Percentiles rank a stretch among this genome's conserved stretches.
Conservation (phyloP, 2,888 invertebrate genomes). For the Nezara viridula region DNA sequence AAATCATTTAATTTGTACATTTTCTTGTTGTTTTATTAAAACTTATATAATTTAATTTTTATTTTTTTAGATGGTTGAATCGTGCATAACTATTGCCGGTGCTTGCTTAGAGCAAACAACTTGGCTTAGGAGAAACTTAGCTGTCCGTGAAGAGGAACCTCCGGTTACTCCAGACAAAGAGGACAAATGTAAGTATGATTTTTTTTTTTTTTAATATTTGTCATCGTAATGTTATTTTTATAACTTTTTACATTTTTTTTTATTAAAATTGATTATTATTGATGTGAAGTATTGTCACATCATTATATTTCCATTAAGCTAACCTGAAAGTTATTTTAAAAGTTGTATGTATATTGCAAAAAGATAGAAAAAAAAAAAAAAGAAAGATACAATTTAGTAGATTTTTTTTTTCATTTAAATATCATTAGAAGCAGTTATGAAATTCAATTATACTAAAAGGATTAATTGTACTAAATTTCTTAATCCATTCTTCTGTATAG, state of each 20-base stretch:
- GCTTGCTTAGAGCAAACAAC: constrained; percentile 92
- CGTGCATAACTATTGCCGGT: constrained; percentile 86
- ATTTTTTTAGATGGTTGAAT: constrained; percentile 78
- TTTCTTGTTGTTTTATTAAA: neutral
- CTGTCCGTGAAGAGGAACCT: constrained; percentile 78
- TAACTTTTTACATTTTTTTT: neutral
- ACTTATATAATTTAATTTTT: constrained; percentile 62
- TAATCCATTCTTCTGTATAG: neutral
- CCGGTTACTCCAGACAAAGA: constrained; percentile 69
- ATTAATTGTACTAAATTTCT: neutral
- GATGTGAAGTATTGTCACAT: neutral
- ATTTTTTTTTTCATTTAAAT: neutral
- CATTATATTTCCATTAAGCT: neutral
- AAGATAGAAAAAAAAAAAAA: neutral
- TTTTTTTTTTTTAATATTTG: neutral
- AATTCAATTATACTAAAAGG: neutral
- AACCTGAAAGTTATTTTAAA: neutral
- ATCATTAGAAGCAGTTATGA: neutral
- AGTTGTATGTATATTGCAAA: neutral
- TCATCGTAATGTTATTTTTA: neutral
- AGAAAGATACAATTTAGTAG: neutral
- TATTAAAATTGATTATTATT: neutral
- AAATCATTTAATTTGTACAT: neutral
- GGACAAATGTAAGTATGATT: constrained; percentile 66
- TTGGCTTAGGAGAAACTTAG: constrained; percentile 86